Evolutionary conservation across 2,888 invertebrate genomes (phyloP).

Genomic region (Oeneis ivallda): DNA sequence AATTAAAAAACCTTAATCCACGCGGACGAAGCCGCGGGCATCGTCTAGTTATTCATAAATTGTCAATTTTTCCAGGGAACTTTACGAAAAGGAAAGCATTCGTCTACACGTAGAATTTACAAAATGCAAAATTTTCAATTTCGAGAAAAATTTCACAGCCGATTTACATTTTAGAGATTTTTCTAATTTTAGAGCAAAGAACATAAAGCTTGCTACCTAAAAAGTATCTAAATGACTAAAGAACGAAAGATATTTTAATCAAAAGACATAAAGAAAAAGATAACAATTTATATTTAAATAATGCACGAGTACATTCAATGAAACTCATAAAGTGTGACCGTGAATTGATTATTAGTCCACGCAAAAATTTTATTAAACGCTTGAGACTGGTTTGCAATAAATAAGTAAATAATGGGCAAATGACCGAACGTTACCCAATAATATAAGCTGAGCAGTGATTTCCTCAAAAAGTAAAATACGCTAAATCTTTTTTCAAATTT

Average conservation of each 20-base stretch:
- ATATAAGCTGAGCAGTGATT: slow-evolving; percentile 3
- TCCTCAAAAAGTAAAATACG: background rate
- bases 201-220: too few relatives aligned
- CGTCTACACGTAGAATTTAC: too few relatives aligned
- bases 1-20: too few relatives aligned
- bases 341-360: slow-evolving; percentile 35
- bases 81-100: too few relatives aligned
- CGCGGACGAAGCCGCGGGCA: too few relatives aligned
- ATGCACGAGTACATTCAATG: slow-evolving; percentile 24
- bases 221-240: background rate
- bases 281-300: slow-evolving; percentile 29
- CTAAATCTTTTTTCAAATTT: too few relatives aligned
- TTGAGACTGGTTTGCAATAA: slow-evolving; percentile 31
- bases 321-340: slow-evolving; percentile 23
- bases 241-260: background rate
- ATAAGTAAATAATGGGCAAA: slow-evolving; percentile 27
- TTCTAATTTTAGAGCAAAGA: too few relatives aligned
- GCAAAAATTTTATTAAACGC: slow-evolving; percentile 28
- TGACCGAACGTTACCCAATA: slow-evolving; percentile 20
- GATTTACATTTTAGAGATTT: too few relatives aligned
- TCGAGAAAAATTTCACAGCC: too few relatives aligned
- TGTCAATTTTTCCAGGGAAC: too few relatives aligned
- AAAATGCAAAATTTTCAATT: too few relatives aligned
- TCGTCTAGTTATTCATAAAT: too few relatives aligned
- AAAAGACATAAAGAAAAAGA: background rate